Conservation (phyloP, 1,140 invertebrate genomes). For the Delia radicum region DNA sequence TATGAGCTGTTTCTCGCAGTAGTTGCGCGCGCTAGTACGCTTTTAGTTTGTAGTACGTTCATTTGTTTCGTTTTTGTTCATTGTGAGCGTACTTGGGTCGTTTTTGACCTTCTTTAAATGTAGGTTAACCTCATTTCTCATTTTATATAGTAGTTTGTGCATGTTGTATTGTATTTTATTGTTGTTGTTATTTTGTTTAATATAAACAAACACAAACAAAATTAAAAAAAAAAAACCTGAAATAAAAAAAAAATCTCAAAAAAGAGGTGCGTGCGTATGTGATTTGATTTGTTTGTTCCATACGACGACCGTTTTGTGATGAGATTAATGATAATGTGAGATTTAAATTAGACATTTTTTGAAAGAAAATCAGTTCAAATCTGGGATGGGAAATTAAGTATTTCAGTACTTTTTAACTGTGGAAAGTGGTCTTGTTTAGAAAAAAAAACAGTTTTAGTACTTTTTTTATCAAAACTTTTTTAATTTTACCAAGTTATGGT, state of each 20-base stretch:
- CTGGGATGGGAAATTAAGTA: too few species aligned
- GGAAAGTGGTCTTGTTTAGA: too few species aligned
- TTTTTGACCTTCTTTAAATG: slow-evolving; percentile 53
- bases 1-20: not conserved
- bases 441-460: too few species aligned
- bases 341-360: too few species aligned
- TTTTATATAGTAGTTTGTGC: slow-evolving; percentile 28
- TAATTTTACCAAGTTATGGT: too few species aligned
- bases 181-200: not conserved
- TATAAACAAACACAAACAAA: not conserved
- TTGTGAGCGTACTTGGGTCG: slow-evolving; percentile 17
- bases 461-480: too few species aligned
- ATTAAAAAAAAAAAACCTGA: not conserved
- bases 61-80: not conserved
- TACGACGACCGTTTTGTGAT: too few species aligned
- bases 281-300: not conserved
- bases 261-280: not conserved
- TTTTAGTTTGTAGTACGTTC: not conserved
- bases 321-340: too few species aligned
- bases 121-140: slow-evolving; percentile 55
- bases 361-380: too few species aligned
- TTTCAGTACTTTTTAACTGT: too few species aligned
- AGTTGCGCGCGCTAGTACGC: not conserved
- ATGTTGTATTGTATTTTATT: not conserved
- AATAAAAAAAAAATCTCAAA: not conserved